phyloP scores from a whole-genome alignment of 2,888 invertebrate species.

The Pseudeuparius sepicola region DNA sequence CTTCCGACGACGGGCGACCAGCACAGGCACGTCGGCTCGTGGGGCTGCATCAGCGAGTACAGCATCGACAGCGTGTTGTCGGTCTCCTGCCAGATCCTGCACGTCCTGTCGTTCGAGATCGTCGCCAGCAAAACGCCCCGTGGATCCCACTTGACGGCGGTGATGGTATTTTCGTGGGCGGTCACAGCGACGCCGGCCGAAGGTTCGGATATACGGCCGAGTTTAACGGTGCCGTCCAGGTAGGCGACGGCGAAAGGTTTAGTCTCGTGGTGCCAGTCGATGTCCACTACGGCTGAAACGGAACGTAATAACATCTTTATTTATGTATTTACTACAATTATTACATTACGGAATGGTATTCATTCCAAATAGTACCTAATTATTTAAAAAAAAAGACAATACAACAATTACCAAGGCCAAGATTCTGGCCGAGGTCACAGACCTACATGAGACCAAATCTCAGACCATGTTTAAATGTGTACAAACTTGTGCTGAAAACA shows the following conservation, averaged over 20 bases:
- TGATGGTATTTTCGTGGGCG: conserved; percentile 39
- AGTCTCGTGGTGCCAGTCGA: conserved; percentile 48
- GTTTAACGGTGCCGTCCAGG: conserved; percentile 43
- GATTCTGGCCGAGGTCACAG: too few relatives aligned
- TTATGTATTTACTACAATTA: too few relatives aligned
- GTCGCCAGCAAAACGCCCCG: conserved; percentile 42
- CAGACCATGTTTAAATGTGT: too few relatives aligned
- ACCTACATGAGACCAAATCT: too few relatives aligned
- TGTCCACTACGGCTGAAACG: conserved; percentile 42
- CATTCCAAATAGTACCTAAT: too few relatives aligned
- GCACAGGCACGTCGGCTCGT: conserved; percentile 40
- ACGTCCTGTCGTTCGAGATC: conserved; percentile 40
- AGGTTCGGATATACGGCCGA: conserved; percentile 36
- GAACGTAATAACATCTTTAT: too few relatives aligned
- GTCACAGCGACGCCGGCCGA: conserved; percentile 33
- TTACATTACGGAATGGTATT: too few relatives aligned
- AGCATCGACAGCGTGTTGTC: conserved; percentile 38
- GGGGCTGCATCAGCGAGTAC: conserved; percentile 39
- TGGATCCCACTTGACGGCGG: conserved; percentile 43
- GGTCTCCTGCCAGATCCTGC: conserved; percentile 41
- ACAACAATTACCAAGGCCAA: too few relatives aligned
- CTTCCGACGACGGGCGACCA: conserved; percentile 47
- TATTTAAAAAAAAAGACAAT: too few relatives aligned
- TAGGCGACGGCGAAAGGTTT: conserved; percentile 46
- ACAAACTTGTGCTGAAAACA: too few relatives aligned